Evolutionary conservation across 2,888 invertebrate genomes (phyloP).

Genomic region (Dasypolia templi): DNA sequence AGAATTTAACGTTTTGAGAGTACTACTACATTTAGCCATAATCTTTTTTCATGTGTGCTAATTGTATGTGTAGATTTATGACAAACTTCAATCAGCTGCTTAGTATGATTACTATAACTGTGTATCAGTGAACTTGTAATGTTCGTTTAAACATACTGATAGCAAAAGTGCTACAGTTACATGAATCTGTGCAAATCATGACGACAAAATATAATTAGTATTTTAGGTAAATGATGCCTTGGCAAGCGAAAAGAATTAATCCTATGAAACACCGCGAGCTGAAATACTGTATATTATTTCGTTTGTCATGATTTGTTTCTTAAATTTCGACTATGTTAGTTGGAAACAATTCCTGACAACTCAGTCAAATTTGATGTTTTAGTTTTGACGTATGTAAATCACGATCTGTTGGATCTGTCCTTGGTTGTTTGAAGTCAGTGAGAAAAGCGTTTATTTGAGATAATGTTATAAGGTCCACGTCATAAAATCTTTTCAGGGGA

Average conservation of each 20-base stretch:
- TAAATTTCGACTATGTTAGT: not conserved
- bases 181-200: constrained; percentile 13
- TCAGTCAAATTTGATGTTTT: not conserved
- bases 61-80: constrained; percentile 33
- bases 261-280: not conserved
- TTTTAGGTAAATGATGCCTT: not conserved
- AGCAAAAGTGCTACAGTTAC: not conserved
- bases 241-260: not conserved
- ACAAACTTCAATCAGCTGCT: not conserved
- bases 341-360: not conserved
- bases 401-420: too few species aligned
- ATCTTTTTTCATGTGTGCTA: constrained; percentile 25
- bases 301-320: constrained; percentile 24
- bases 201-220: not conserved
- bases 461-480: constrained; percentile 75
- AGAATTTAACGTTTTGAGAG: constrained; percentile 27
- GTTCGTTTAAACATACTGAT: not conserved
- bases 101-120: not conserved
- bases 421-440: constrained; percentile 10
- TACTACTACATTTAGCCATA: constrained; percentile 18
- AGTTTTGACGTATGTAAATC: too few species aligned
- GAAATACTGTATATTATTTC: not conserved
- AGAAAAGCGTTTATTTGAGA: constrained; percentile 13
- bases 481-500: constrained; percentile 93
- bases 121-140: not conserved